phyloP scores from a whole-genome alignment of 2,888 invertebrate genomes.

The Ametastegia equiseti region DNA sequence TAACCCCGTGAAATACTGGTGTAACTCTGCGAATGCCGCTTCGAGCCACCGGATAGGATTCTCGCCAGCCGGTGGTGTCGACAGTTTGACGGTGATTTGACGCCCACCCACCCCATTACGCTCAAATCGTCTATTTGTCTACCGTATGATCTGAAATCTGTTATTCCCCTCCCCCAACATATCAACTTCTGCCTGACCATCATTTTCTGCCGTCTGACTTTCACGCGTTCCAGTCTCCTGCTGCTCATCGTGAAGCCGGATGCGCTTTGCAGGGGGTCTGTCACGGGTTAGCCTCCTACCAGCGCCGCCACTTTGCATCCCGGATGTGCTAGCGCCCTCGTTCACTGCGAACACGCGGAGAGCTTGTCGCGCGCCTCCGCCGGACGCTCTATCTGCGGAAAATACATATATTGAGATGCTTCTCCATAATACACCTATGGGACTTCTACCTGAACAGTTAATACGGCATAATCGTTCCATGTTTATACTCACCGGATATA shows the following conservation, averaged over 20 bases:
- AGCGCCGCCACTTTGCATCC: neutral
- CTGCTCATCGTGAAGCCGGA: neutral
- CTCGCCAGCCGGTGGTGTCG: neutral
- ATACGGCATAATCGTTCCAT: no score
- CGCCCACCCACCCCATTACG: no score
- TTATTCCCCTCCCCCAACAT: neutral
- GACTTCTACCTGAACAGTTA: no score
- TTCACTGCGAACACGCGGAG: neutral
- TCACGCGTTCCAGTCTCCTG: neutral
- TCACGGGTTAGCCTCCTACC: no score
- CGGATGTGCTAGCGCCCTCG: neutral
- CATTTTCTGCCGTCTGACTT: neutral
- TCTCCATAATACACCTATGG: rapidly evolving
- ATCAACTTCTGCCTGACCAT: neutral
- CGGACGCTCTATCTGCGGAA: no score
- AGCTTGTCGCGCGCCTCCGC: no score
- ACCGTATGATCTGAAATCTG: neutral
- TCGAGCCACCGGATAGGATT: neutral
- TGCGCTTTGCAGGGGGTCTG: neutral
- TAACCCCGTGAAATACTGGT: neutral
- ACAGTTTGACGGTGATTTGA: neutral
- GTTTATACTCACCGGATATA: no score
- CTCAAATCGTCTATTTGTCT: no score
- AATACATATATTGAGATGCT: no score
- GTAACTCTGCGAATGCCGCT: neutral